phyloP scores from a whole-genome alignment of 2,113 vertebrate species.

The Tretioscincus oriximinensis region DNA sequence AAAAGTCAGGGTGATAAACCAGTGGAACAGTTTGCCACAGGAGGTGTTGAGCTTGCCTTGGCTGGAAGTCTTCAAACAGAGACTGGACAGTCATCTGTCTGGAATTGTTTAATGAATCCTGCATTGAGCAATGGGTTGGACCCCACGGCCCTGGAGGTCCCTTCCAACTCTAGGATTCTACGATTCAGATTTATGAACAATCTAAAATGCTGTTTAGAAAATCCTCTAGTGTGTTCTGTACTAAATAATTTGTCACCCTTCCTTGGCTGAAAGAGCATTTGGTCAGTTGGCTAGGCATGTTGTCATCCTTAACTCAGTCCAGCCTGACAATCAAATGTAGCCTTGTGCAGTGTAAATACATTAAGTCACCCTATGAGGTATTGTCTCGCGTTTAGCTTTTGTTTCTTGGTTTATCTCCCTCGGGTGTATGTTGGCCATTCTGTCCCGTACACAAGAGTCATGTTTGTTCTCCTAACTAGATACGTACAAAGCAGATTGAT shows the following conservation, averaged over 20 bases:
- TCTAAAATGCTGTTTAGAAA: slow-evolving; percentile 10
- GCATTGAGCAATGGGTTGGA: too few species aligned
- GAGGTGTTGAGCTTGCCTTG: too few species aligned
- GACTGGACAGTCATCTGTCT: too few species aligned
- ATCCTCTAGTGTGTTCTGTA: slow-evolving; percentile 4
- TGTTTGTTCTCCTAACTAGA: not conserved
- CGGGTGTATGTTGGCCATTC: not conserved
- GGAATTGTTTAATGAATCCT: too few species aligned
- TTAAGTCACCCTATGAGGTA: slow-evolving; percentile 28
- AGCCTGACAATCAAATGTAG: slow-evolving; percentile 9
- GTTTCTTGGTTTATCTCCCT: not conserved
- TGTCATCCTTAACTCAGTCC: slow-evolving; percentile 24
- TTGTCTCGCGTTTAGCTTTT: slow-evolving; percentile 12
- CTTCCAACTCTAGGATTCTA: too few species aligned
- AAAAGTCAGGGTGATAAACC: too few species aligned
- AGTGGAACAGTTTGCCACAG: too few species aligned
- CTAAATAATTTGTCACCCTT: slow-evolving; percentile 8
- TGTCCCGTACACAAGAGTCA: not conserved
- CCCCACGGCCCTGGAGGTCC: too few species aligned
- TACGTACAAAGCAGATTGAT: not conserved
- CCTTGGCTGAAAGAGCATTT: slow-evolving; percentile 17
- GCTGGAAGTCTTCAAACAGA: too few species aligned
- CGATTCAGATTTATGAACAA: not conserved
- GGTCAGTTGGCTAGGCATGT: slow-evolving; percentile 9
- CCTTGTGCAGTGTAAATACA: slow-evolving; percentile 24